Percentiles rank a stretch among this genome's conserved stretches.
Conservation (phyloP, 2,888 invertebrate species). For the Eilema caniola region DNA sequence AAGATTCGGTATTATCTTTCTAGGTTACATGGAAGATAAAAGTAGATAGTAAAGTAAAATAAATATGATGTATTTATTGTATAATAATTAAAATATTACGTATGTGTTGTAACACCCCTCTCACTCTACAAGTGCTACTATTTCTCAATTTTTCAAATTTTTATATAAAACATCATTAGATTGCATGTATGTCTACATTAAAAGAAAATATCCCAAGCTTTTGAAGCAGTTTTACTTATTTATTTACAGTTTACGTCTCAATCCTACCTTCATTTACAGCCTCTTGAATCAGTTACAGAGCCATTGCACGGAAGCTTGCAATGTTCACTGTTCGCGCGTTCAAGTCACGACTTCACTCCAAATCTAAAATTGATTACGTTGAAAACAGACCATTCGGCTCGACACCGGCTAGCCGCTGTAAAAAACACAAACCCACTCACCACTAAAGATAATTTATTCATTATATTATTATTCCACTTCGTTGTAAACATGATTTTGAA, state of each 20-base stretch:
- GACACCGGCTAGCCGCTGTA: constrained; percentile 56
- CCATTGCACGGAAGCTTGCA: constrained; percentile 72
- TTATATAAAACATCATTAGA: background rate
- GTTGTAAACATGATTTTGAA: constrained; percentile 64
- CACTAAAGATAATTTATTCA: constrained; percentile 81
- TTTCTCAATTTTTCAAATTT: background rate
- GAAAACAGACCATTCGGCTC: constrained; percentile 66
- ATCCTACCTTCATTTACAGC: constrained; percentile 17
- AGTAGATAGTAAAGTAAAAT: background rate
- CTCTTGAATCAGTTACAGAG: constrained; percentile 40
- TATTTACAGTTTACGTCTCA: constrained; percentile 20
- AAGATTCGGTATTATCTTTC: background rate
- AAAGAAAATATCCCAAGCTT: background rate
- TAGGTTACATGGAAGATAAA: background rate
- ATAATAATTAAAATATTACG: background rate
- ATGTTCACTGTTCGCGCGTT: constrained; percentile 71
- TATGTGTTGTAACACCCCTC: background rate
- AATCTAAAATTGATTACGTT: constrained; percentile 81
- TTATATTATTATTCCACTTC: constrained; percentile 70
- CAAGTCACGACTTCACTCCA: constrained; percentile 79
- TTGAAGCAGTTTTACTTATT: constrained; percentile 10
- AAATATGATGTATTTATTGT: background rate
- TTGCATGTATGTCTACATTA: background rate
- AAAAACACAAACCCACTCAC: constrained; percentile 72
- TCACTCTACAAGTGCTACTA: background rate